Conservation (phyloP, 2,888 invertebrate genomes). For the Diplolepis rosae region DNA sequence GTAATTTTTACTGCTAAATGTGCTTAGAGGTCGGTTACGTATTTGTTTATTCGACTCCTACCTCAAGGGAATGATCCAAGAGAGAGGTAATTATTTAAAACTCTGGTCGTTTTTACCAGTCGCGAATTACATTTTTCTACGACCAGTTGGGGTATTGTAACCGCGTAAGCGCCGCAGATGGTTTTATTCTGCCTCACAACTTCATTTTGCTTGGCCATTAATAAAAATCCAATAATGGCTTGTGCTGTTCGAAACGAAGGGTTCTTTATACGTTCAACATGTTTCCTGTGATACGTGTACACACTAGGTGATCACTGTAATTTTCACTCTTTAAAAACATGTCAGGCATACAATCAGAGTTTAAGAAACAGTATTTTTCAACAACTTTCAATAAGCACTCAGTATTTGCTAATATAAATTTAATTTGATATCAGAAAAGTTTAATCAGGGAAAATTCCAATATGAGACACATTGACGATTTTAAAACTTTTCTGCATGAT, state of each 20-base stretch:
- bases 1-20: background rate
- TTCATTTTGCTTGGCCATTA: conserved; percentile 41
- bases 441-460: too few species aligned
- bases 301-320: conserved; percentile 1
- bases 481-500: too few species aligned
- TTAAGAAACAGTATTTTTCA: too few species aligned
- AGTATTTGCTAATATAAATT: too few species aligned
- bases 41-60: background rate
- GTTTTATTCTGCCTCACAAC: conserved; percentile 32
- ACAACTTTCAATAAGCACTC: too few species aligned
- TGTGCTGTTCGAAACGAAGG: conserved; percentile 18
- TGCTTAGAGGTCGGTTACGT: background rate
- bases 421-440: too few species aligned
- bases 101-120: background rate
- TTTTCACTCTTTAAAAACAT: background rate
- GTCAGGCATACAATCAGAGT: too few species aligned
- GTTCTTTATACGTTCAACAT: conserved; percentile 14
- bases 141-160: conserved; percentile 17
- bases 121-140: background rate
- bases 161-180: conserved; percentile 24
- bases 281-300: conserved; percentile 15
- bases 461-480: too few species aligned
- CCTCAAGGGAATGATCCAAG: conserved; percentile 8
- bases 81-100: conserved; percentile 14
- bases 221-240: conserved; percentile 49